Evolutionary conservation across 1,140 invertebrate species (phyloP).

Genomic region (Rhizoglyphus robini): DNA sequence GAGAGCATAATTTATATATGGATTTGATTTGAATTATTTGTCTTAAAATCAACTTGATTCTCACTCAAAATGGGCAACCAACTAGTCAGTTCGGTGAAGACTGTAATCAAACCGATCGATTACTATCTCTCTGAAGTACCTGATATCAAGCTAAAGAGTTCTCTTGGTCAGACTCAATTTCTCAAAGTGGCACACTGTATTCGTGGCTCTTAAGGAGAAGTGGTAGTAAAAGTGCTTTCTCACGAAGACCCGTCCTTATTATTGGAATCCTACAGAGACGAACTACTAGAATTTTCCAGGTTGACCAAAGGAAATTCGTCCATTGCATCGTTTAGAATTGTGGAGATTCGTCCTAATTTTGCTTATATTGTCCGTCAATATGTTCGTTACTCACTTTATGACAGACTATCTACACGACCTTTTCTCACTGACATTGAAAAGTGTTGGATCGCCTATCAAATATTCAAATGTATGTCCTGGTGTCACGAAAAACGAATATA

Average conservation of each 20-base stretch:
- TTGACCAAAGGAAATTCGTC: conserved; percentile 16
- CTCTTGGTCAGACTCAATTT: conserved; percentile 91
- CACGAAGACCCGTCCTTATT: conserved; percentile 86
- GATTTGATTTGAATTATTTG: too few relatives aligned
- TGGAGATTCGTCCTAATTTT: conserved; percentile 60
- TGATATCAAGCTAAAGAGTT: conserved; percentile 44
- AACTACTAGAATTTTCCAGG: conserved; percentile 20
- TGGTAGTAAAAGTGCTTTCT: conserved; percentile 94
- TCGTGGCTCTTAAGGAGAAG: conserved; percentile 60
- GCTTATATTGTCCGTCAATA: conserved; percentile 85
- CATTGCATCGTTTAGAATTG: conserved; percentile 28
- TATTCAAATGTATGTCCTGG: conserved; percentile 58
- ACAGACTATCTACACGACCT: conserved; percentile 90
- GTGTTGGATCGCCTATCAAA: conserved; percentile 97
- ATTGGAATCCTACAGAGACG: conserved; percentile 49
- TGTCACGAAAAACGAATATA: conserved; percentile 41
- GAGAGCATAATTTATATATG: too few relatives aligned
- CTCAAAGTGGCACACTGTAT: conserved; percentile 89
- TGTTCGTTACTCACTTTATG: conserved; percentile 92
- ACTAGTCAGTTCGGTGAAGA: conserved; percentile 81
- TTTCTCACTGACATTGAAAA: conserved; percentile 89
- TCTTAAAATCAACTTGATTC: too few relatives aligned
- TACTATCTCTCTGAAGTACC: conserved; percentile 78
- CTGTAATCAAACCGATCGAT: conserved; percentile 85
- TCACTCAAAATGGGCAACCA: conserved; percentile 98